These are phyloP conservation scores for Oreocharis arfaki DNA, from an alignment of 2,113 vertebrate species.

Conservation along the genomic window DNA sequence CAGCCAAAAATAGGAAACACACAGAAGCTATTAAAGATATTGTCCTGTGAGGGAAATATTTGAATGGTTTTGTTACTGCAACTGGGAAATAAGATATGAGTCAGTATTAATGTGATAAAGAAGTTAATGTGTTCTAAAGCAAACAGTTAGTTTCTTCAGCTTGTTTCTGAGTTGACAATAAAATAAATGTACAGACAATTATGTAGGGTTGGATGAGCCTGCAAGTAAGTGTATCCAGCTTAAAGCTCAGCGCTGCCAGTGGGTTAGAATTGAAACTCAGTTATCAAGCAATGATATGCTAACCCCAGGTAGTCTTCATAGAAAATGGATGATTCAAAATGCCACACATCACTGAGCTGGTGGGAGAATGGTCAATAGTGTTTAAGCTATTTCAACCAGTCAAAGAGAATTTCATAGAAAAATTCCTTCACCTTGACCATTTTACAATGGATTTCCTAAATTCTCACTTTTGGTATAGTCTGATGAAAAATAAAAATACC, in stretches of 20 bases:
- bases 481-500: neutral
- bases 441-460: neutral
- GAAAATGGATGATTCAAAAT: conserved; percentile 48
- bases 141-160: conserved; percentile 64
- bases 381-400: conserved; percentile 41
- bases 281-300: conserved; percentile 15
- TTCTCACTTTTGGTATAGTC: neutral
- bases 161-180: conserved; percentile 68
- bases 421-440: neutral
- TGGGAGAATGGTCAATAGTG: conserved; percentile 43
- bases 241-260: neutral
- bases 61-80: conserved; percentile 74
- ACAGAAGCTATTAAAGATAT: conserved; percentile 79
- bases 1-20: conserved; percentile 80
- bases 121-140: conserved; percentile 67
- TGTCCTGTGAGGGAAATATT: conserved; percentile 74
- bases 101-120: conserved; percentile 74
- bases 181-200: conserved; percentile 69
- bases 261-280: conserved; percentile 3
- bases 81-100: conserved; percentile 76
- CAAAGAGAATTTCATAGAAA: conserved; percentile 7
- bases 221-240: conserved; percentile 19
- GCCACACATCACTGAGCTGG: conserved; percentile 39
- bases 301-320: conserved; percentile 33
- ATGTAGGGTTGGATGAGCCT: conserved; percentile 60